These are phyloP conservation scores for Rosalia funebris DNA, from an alignment of 2,888 invertebrate species.

Conservation along the genomic window DNA sequence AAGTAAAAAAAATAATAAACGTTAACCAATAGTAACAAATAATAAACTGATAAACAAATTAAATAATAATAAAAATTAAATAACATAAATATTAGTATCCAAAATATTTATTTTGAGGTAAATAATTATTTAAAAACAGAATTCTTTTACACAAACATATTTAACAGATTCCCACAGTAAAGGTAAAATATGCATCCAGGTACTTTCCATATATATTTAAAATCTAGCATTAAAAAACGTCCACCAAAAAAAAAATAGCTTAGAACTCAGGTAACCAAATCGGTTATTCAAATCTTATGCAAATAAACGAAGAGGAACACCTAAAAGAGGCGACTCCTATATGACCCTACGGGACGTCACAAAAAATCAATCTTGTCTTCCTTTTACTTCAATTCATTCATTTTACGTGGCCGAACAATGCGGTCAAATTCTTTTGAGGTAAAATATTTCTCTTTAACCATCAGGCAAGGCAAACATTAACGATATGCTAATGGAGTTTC, in stretches of 20 bases:
- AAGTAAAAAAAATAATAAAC: no score
- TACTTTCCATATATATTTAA: neutral
- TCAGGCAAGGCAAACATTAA: constrained; percentile 16
- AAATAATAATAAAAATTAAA: no score
- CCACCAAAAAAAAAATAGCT: constrained; percentile 2
- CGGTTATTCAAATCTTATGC: constrained; percentile 22
- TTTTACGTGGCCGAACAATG: constrained; percentile 24
- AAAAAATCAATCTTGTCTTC: constrained; percentile 25
- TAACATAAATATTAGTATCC: no score
- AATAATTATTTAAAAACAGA: no score
- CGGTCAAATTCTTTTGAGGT: constrained; percentile 26
- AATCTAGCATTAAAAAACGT: neutral
- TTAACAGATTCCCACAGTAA: constrained; percentile 2
- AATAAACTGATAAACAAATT: no score
- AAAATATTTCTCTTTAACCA: constrained; percentile 16
- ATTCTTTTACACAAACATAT: no score
- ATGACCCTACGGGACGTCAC: constrained; percentile 9
- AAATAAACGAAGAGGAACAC: constrained; percentile 5
- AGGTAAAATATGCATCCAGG: neutral
- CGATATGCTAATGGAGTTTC: constrained; percentile 19
- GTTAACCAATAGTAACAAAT: no score
- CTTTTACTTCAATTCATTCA: constrained; percentile 23
- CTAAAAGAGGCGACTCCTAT: neutral
- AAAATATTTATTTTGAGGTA: no score
- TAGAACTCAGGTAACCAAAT: constrained; percentile 17